Base-by-base conservation (phyloP, 2,888 invertebrate species). In the Tortrix viridana region DNA sequence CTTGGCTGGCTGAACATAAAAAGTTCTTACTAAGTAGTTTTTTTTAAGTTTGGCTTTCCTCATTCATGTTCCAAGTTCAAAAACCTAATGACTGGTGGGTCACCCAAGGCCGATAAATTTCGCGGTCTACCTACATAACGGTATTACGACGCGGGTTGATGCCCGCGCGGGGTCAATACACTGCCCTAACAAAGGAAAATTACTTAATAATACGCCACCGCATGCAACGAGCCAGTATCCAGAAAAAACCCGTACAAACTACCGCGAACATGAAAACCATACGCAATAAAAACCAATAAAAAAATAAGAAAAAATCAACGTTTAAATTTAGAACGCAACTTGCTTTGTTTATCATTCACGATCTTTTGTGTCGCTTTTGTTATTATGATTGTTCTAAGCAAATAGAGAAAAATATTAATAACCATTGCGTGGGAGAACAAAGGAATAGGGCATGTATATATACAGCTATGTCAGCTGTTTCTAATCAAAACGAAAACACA, bases 391-490 rank as follows among this genome's bases (percentile, higher is more conserved):
- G 9, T 44, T 47, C 43, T 48, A 46, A 32, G 23, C 14, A 53
- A 55, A 12, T 32, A 9, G 5, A 44, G 32, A 58, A 52, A 22
- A 58, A 58, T 62, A 47, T 58, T 53, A 53, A 63, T 43, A 63
- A 57, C 58, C 57, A 48, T 44, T 57, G 66, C 60, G 64, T 48
- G 47, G 41, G 59, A 74, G 83, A 82, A 87, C 88, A 88, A 88
- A 88, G 92, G 85, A 89, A 75, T 75, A 73, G 53, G 66, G 26
- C 63, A 65, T 58, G 67, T 70, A 62, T 59, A 57, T 64, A 57
- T 50, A 65, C 66, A 63, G 73, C 74, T 77, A 85, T 85, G 92
- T 93, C 94, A 94, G 94, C 94, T 94, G 94, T 94, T 94, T 88
- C 81, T 81, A 79, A 86, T 87, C 89, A 87, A 85, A 88, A 85